Base-by-base conservation (phyloP, 1,140 invertebrate species). In the Nephila pilipes region DNA sequence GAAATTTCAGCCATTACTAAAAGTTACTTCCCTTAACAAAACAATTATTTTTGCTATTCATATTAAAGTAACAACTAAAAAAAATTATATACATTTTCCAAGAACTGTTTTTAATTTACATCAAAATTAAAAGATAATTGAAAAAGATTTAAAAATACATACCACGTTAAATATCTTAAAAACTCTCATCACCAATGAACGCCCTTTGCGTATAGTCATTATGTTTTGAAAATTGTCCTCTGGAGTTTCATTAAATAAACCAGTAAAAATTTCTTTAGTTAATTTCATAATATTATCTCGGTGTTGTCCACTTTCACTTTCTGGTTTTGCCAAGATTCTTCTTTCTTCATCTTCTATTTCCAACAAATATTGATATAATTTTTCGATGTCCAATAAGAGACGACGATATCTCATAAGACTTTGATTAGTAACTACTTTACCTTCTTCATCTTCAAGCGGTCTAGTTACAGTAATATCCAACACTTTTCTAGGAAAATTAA, bases 401-500 rank as follows among this genome's bases (percentile, higher is more conserved):
- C 63, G 54, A n/a, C 94, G 93, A 38, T 93, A 83, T 32, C 46
- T 94, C n/a, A 88, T 85, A 93, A 65, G 93, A 85, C 55, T 96
- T 93, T 96, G 96, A 94, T 95, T 96, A 60, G 94, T 95, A 18
- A 93, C 91, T 16, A 75, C 63, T 25, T 95, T 93, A 65, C 95
- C 94, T n/a, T 95, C 94, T 87, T 95, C 94, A 90, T 95, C 94
- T 63, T 95, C 95, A n/a, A 85, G 87, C 16, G 91, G 60, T n/a
- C 93, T 94, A 94, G 95, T 96, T 55, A 97, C 97, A 25, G 85
- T 97, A n/a, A 98, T 96, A 94, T 98, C 97, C 95, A 98, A 97
- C 95, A 99, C 98, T 96, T 98, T 98, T n/a, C 98, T 96, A 0
- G 98, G 98, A 60, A 98, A 98, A 60, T 98, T 98, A 22, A 96